Percentiles rank a stretch among this genome's conserved stretches.
Evolutionary conservation across 2,113 vertebrate species (phyloP).

Genomic region (Phoxinus phoxinus): DNA sequence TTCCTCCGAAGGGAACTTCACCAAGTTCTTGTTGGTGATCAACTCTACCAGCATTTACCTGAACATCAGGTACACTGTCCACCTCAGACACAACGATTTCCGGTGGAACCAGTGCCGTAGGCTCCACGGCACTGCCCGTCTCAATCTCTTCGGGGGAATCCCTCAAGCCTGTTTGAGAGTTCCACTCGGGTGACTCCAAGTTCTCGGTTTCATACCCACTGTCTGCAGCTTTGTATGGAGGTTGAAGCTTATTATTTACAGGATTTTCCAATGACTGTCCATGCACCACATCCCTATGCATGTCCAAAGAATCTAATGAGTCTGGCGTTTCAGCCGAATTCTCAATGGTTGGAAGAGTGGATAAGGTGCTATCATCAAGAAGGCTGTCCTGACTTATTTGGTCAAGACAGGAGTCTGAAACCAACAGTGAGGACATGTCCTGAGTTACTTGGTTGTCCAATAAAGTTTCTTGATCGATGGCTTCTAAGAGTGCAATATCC

Average conservation of each 20-base stretch:
- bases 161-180: conserved; percentile 79
- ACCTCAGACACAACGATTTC: conserved; percentile 87
- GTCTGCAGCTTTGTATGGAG: conserved; percentile 92
- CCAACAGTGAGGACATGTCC: conserved; percentile 63
- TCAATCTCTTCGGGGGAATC: conserved; percentile 67
- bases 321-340: conserved; percentile 86
- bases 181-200: conserved; percentile 96
- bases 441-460: conserved; percentile 62
- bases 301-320: conserved; percentile 89
- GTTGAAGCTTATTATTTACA: conserved; percentile 85
- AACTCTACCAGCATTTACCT: conserved; percentile 50
- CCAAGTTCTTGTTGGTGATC: conserved; percentile 54
- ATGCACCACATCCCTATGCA: conserved; percentile 78
- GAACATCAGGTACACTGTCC: conserved; percentile 64
- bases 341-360: conserved; percentile 74
- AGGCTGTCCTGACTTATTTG: conserved; percentile 90
- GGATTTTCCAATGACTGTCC: conserved; percentile 65
- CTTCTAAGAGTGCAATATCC: conserved; percentile 58
- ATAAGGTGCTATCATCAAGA: conserved; percentile 84
- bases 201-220: conserved; percentile 98
- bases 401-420: conserved; percentile 81
- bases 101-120: conserved; percentile 71
- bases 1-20: conserved; percentile 69
- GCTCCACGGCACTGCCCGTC: conserved; percentile 44
- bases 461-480: conserved; percentile 78